phyloP scores from a whole-genome alignment of 2,888 invertebrate species.

The Muschampia staudingeri region DNA sequence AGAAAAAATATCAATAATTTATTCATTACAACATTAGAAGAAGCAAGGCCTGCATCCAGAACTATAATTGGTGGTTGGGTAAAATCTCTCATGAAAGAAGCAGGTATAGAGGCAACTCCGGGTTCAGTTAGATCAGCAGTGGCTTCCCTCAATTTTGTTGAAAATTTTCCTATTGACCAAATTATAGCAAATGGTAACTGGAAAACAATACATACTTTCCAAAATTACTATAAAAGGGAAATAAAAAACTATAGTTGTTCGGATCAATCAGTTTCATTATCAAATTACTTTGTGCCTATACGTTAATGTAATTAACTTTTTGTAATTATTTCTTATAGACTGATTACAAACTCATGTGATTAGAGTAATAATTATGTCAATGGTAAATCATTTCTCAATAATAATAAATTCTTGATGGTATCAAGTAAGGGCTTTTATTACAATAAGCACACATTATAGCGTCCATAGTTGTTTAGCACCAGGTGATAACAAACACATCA shows the following conservation, averaged over 20 bases:
- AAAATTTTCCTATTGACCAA: conserved; percentile 53
- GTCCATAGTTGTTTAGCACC: conserved; percentile 30
- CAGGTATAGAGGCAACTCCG: conserved; percentile 38
- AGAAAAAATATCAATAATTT: conserved; percentile 4
- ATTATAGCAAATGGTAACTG: conserved; percentile 51
- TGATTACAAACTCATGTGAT: too few relatives aligned
- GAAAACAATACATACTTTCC: conserved; percentile 44
- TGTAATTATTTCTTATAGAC: too few relatives aligned
- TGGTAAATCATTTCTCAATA: too few relatives aligned
- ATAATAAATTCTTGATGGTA: too few relatives aligned
- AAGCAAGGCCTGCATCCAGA: conserved; percentile 33
- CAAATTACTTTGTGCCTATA: background rate
- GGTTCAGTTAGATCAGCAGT: conserved; percentile 51
- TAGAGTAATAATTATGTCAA: too few relatives aligned
- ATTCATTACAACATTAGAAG: conserved; percentile 39
- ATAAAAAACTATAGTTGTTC: too few relatives aligned
- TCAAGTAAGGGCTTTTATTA: too few relatives aligned
- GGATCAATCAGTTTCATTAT: conserved; percentile 23
- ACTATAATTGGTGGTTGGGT: conserved; percentile 47
- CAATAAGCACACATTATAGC: conserved; percentile 43
- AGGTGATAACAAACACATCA: conserved; percentile 59
- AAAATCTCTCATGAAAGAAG: conserved; percentile 38
- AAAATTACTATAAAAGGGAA: conserved; percentile 66
- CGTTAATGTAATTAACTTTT: too few relatives aligned
- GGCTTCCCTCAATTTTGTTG: conserved; percentile 52